A percentile compares a stretch with the other conserved stretches of the same genome.
Evolutionary conservation across 1,140 invertebrate genomes (phyloP).

Genomic region (Halyomorpha halys): DNA sequence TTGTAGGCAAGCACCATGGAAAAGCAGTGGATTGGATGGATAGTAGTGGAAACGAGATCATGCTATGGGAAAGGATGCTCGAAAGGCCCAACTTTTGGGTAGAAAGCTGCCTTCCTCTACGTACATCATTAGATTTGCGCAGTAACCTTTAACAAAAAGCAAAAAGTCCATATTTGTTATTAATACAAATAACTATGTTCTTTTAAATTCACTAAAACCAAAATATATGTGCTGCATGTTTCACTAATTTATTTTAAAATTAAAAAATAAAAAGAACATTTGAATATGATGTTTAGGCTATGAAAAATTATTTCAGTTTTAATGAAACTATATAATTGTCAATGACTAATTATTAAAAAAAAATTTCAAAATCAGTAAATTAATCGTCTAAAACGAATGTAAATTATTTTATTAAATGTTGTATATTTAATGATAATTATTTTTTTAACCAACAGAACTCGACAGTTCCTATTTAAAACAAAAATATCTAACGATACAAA

Average conservation of each 20-base stretch:
- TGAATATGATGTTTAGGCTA: background rate
- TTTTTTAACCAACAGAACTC: background rate
- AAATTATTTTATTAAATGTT: background rate
- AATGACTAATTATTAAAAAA: background rate
- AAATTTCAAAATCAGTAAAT: background rate
- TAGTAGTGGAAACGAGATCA: conserved; percentile 76
- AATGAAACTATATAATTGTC: background rate
- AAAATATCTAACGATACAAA: no score
- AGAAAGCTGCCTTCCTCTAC: conserved; percentile 75
- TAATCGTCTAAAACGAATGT: background rate
- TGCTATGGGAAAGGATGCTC: conserved; percentile 88
- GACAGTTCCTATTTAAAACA: no score
- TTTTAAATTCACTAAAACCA: background rate
- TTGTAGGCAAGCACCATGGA: conserved; percentile 73
- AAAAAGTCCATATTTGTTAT: no score
- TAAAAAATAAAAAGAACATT: background rate
- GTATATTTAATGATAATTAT: background rate
- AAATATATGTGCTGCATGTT: background rate
- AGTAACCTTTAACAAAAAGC: background rate
- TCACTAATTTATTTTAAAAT: conserved; percentile 1
- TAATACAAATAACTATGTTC: no score
- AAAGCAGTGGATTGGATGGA: conserved; percentile 90
- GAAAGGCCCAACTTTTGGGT: conserved; percentile 92
- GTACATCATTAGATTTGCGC: conserved; percentile 54
- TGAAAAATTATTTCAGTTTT: background rate